Conservation (phyloP, 2,888 invertebrate species). For the Phragmatobia fuliginosa region DNA sequence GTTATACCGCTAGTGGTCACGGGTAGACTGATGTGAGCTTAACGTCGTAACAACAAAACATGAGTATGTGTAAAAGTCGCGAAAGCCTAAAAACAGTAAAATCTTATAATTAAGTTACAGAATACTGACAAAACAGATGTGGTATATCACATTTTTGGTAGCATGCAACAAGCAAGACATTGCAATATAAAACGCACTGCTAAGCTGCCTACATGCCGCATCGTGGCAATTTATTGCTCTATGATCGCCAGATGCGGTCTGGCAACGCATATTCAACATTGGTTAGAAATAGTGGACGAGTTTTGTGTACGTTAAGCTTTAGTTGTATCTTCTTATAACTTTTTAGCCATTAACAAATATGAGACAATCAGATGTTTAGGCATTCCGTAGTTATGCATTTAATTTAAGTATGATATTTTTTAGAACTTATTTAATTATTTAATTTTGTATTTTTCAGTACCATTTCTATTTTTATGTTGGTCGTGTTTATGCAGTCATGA, state of each 20-base stretch:
- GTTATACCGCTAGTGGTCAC: no score
- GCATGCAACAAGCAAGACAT: conserved; percentile 59
- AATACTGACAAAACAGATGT: conserved; percentile 19
- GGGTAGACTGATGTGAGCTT: no score
- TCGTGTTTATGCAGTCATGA: no score
- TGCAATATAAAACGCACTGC: conserved; percentile 60
- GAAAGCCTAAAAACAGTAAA: no score
- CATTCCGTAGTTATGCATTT: no score
- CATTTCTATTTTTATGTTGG: no score
- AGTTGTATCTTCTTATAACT: neutral
- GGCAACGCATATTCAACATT: conserved; percentile 58
- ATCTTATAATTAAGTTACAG: neutral
- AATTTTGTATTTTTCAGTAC: no score
- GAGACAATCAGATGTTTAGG: neutral
- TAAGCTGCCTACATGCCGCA: conserved; percentile 63
- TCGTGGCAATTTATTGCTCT: conserved; percentile 65
- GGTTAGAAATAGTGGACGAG: conserved; percentile 41
- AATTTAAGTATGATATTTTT: no score
- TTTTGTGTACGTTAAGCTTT: neutral
- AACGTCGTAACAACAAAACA: no score
- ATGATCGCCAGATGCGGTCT: conserved; percentile 64
- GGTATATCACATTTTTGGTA: conserved; percentile 14
- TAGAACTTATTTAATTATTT: no score
- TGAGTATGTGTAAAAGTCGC: no score
- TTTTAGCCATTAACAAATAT: neutral